Evolutionary conservation across 1,140 invertebrate species (phyloP).

Genomic region (Megathymus violae): DNA sequence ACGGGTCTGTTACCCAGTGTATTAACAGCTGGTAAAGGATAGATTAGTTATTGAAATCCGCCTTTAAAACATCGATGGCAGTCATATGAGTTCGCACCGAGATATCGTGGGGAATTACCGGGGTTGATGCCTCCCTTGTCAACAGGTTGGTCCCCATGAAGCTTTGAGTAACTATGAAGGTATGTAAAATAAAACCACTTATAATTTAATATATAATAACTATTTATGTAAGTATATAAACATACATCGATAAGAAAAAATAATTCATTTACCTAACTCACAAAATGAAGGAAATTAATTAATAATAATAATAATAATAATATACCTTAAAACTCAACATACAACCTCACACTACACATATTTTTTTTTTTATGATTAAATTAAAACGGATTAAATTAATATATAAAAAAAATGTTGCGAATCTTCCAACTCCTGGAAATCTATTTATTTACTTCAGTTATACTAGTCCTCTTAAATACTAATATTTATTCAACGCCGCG

Average conservation of each 20-base stretch:
- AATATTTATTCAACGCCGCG: slow-evolving; percentile 65
- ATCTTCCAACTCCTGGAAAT: slow-evolving; percentile 42
- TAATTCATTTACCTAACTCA: slow-evolving; percentile 79
- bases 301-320: slow-evolving; percentile 58
- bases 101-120: too few species aligned
- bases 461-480: slow-evolving; percentile 61
- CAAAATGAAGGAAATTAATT: slow-evolving; percentile 63
- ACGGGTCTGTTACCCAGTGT: too few species aligned
- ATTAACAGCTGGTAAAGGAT: too few species aligned
- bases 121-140: too few species aligned
- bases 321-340: slow-evolving; percentile 71
- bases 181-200: slow-evolving; percentile 67
- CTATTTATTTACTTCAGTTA: slow-evolving; percentile 57
- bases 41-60: too few species aligned
- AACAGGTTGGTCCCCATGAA: too few species aligned
- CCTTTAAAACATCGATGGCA: too few species aligned
- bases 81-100: too few species aligned
- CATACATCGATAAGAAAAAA: slow-evolving; percentile 78
- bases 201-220: slow-evolving; percentile 79
- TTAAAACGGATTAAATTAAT: slow-evolving; percentile 60
- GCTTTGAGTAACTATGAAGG: not conserved
- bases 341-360: slow-evolving; percentile 77
- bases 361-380: slow-evolving; percentile 62
- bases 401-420: slow-evolving; percentile 55
- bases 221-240: slow-evolving; percentile 83